Evolutionary conservation across 2,113 vertebrate species (phyloP).

Genomic region (Nerophis lumbriciformis): DNA sequence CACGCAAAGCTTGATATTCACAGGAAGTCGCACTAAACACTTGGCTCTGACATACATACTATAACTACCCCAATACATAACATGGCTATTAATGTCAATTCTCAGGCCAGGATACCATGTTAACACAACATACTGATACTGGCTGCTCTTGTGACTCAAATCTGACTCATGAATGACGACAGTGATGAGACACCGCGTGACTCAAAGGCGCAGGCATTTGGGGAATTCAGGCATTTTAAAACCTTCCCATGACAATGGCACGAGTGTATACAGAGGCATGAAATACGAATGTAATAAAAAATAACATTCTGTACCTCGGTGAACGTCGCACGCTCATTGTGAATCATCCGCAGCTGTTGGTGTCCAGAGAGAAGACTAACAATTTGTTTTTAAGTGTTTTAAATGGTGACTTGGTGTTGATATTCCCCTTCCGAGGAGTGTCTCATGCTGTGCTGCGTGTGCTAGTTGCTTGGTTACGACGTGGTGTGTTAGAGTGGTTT

Average conservation of each 20-base stretch:
- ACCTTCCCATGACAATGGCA: slow-evolving; percentile 29
- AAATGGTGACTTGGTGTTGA: slow-evolving; percentile 45
- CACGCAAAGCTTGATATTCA: slow-evolving; percentile 25
- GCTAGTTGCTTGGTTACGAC: slow-evolving; percentile 64
- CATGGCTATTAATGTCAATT: slow-evolving; percentile 45
- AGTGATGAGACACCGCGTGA: slow-evolving; percentile 43
- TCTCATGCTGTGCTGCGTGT: slow-evolving; percentile 71
- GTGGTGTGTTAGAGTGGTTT: slow-evolving; percentile 24
- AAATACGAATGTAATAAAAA: slow-evolving; percentile 34
- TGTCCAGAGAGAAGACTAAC: neutral
- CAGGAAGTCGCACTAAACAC: slow-evolving; percentile 45
- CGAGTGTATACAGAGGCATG: slow-evolving; percentile 30
- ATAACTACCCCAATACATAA: slow-evolving; percentile 26
- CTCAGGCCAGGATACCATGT: slow-evolving; percentile 33
- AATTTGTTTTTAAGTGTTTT: slow-evolving; percentile 17
- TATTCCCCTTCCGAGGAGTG: slow-evolving; percentile 69
- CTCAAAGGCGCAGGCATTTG: slow-evolving; percentile 43
- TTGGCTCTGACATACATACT: slow-evolving; percentile 44
- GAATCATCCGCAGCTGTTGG: slow-evolving; percentile 39
- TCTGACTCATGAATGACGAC: slow-evolving; percentile 22
- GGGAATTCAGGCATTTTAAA: slow-evolving; percentile 33
- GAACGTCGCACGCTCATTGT: slow-evolving; percentile 21
- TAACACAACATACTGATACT: neutral
- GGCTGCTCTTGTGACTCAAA: neutral
- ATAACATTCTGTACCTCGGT: slow-evolving; percentile 21